Evolutionary conservation across 1,140 invertebrate species (phyloP), one percentile per base, ranked within the genome.

Genomic region (Aphaenogaster ashmeadi): DNA sequence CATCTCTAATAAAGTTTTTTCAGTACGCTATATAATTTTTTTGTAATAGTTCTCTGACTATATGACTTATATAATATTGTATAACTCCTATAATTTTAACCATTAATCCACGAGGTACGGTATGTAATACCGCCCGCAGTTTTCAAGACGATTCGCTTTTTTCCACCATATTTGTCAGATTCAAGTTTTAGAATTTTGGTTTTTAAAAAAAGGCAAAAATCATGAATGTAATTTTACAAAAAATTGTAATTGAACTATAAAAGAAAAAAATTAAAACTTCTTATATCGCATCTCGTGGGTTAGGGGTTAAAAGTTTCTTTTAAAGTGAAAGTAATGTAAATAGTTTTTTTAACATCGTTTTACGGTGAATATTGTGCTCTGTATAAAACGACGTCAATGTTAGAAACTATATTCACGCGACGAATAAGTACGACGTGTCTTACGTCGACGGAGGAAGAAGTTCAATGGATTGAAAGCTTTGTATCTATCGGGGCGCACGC

Each of bases 391-490:
- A 13, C 2, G 38, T 60, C 7, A n/a, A 79, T 21, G 18, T 33
- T 33, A 50, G 27, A 47, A 62, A 62, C 64, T 69, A 15, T 21
- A 54, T 69, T 56, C 47, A 13, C 11, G 60, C 18, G 27, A 66
- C 62, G n/a, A 80, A 41, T 21, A 69, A 47, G 41, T 66, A 33
- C 21, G 27, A 9, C 64, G 13, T 69, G 15, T 69, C 36, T 71
- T 60, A 50, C 36, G 7, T 7, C 41, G 58, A 78, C 18, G 3
- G 2, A 44, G 5, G 41, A 60, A 71, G n/a, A 81, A 81, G 47
- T 69, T 69, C 3, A 52, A 38, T 41, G 33, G 21, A 80, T 27
- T 38, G 47, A 81, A 71, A 81, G 64, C 64, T 81, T 81, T 71
- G n/a, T 54, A 71, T 81, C 62, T 52, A n/a, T 69, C 64, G 21